Conservation (phyloP, 2,113 vertebrate species). For the Craseonycteris thonglongyai region DNA sequence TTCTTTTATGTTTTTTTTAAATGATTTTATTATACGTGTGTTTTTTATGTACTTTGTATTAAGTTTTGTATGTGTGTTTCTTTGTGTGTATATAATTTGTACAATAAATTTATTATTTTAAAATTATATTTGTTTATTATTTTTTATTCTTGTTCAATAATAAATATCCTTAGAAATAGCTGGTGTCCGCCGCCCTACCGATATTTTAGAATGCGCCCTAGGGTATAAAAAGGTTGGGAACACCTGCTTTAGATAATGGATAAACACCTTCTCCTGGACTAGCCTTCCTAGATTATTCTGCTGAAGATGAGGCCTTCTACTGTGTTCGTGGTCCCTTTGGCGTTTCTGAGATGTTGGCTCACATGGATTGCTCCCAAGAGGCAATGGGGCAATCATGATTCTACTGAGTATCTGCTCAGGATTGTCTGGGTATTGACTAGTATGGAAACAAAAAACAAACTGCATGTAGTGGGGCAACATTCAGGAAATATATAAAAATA, state of each 20-base stretch:
- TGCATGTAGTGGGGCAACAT: not conserved
- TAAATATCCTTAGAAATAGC: too few species aligned
- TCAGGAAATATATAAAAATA: not conserved
- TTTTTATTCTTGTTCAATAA: too few species aligned
- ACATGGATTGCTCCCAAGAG: not conserved
- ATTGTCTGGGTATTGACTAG: not conserved
- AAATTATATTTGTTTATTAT: too few species aligned
- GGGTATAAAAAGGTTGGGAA: too few species aligned
- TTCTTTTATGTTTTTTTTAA: too few species aligned
- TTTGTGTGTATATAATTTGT: too few species aligned
- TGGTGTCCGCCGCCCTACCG: too few species aligned
- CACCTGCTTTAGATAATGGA: conserved; percentile 34
- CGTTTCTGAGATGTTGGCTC: not conserved
- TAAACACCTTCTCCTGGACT: conserved; percentile 17
- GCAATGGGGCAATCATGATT: not conserved
- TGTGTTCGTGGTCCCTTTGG: not conserved
- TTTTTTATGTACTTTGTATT: too few species aligned
- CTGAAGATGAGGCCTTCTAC: not conserved
- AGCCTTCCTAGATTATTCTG: not conserved
- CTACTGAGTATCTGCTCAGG: not conserved
- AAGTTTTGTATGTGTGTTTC: too few species aligned
- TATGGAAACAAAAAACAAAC: not conserved
- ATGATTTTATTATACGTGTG: too few species aligned
- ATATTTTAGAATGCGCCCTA: too few species aligned
- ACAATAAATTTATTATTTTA: too few species aligned